phyloP scores from a whole-genome alignment of 2,113 vertebrate species.

The Mola mola region DNA sequence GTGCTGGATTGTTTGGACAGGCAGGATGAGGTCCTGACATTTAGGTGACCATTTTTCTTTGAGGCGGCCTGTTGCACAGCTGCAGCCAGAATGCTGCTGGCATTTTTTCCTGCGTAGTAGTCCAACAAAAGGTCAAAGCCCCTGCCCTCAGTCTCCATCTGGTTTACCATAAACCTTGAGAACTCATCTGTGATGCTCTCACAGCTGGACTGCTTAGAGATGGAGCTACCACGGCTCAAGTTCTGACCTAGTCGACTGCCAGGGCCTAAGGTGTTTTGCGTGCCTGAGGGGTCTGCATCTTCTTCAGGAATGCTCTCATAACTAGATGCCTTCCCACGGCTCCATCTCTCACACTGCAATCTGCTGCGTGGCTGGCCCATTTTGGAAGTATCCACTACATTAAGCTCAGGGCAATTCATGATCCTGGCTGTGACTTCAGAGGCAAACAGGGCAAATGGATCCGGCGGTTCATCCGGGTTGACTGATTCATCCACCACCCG shows the following conservation, averaged over 20 bases:
- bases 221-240: constrained; percentile 91
- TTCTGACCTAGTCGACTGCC: constrained; percentile 87
- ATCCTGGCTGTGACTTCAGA: constrained; percentile 94
- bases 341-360: constrained; percentile 92
- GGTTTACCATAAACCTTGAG: constrained; percentile 97
- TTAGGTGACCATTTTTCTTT: constrained; percentile 89
- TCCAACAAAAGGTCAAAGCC: constrained; percentile 94
- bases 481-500: constrained; percentile 93
- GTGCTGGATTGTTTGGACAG: constrained; percentile 98
- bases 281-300: constrained; percentile 80
- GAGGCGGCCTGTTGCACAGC: constrained; percentile 91
- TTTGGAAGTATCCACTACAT: constrained; percentile 88
- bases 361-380: constrained; percentile 88
- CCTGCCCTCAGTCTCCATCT: constrained; percentile 96
- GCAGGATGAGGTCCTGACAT: constrained; percentile 85
- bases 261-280: constrained; percentile 81
- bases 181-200: constrained; percentile 99
- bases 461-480: constrained; percentile 88
- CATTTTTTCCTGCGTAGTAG: constrained; percentile 97
- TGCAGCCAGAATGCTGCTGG: constrained; percentile 90
- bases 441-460: constrained; percentile 90
- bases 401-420: constrained; percentile 92
- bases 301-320: constrained; percentile 98
- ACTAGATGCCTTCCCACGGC: constrained; percentile 89
- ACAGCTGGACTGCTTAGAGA: constrained; percentile 98